Evolutionary conservation across 2,797 vertebrate species (phyloP).

Genomic region (Myoxocephalus aenaeus): DNA sequence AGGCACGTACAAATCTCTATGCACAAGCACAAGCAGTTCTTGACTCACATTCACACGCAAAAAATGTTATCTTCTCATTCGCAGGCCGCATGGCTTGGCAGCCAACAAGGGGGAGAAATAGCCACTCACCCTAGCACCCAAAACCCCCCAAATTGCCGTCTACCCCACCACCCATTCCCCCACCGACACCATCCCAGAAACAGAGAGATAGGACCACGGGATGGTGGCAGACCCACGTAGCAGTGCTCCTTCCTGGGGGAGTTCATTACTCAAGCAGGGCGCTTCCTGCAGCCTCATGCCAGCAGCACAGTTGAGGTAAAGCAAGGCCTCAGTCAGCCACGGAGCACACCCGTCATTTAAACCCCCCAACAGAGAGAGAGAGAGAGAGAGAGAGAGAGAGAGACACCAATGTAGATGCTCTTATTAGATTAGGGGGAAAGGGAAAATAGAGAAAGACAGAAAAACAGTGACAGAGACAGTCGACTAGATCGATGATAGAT

Average conservation of each 20-base stretch:
- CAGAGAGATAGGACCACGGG: constrained; percentile 58
- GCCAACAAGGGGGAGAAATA: constrained; percentile 64
- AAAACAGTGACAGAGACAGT: not conserved
- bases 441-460: not conserved
- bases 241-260: constrained; percentile 84
- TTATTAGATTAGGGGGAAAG: constrained; percentile 69
- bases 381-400: too few relatives aligned
- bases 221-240: constrained; percentile 78
- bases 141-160: constrained; percentile 52
- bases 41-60: constrained; percentile 48
- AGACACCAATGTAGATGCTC: constrained; percentile 77
- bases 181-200: constrained; percentile 75
- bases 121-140: constrained; percentile 59
- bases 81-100: constrained; percentile 84
- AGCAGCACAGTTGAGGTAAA: constrained; percentile 69
- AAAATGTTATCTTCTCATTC: constrained; percentile 89
- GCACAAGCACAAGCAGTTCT: constrained; percentile 65
- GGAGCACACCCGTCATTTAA: not conserved
- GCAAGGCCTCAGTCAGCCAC: constrained; percentile 15
- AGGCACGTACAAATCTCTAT: constrained; percentile 67
- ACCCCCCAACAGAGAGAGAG: not conserved
- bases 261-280: constrained; percentile 87
- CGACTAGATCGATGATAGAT: not conserved
- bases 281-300: constrained; percentile 73
- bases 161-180: constrained; percentile 68